Percentiles rank a stretch among this genome's conserved stretches.
phyloP scores from a whole-genome alignment of 2,797 vertebrate species.

The Danio kyathit region DNA sequence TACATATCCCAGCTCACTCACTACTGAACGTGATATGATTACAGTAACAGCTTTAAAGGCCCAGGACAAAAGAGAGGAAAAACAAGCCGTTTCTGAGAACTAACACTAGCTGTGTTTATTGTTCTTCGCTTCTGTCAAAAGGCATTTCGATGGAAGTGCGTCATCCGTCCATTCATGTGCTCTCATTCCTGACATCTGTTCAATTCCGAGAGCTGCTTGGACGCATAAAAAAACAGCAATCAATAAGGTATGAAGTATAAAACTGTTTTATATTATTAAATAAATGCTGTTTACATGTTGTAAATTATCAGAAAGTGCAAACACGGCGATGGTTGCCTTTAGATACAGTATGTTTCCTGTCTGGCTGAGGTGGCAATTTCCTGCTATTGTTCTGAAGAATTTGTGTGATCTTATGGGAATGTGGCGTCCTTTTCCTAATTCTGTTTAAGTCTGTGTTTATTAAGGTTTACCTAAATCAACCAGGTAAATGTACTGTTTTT shows the following conservation, averaged over 20 bases:
- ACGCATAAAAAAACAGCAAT: neutral
- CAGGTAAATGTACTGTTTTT: neutral
- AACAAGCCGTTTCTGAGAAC: conserved; percentile 10
- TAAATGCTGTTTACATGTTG: conserved; percentile 5
- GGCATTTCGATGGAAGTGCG: conserved; percentile 42
- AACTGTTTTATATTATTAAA: neutral
- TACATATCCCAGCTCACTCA: neutral
- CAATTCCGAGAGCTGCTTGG: neutral
- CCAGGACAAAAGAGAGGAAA: conserved; percentile 15
- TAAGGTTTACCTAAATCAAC: neutral
- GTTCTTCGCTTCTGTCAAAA: conserved; percentile 29
- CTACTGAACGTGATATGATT: neutral
- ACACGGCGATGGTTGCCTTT: conserved; percentile 1
- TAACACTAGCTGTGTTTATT: conserved; percentile 41
- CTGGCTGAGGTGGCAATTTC: conserved; percentile 79
- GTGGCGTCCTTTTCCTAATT: conserved; percentile 26
- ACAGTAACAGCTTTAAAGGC: neutral
- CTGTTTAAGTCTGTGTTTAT: conserved; percentile 21
- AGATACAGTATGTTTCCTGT: conserved; percentile 71
- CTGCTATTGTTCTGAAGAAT: conserved; percentile 81
- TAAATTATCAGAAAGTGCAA: conserved; percentile 3
- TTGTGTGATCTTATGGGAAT: conserved; percentile 52
- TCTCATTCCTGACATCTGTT: neutral
- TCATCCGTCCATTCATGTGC: conserved; percentile 43
- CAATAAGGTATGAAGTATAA: neutral